Evolutionary conservation across 2,888 invertebrate genomes (phyloP).

Genomic region (Caenorhabditis sp.): DNA sequence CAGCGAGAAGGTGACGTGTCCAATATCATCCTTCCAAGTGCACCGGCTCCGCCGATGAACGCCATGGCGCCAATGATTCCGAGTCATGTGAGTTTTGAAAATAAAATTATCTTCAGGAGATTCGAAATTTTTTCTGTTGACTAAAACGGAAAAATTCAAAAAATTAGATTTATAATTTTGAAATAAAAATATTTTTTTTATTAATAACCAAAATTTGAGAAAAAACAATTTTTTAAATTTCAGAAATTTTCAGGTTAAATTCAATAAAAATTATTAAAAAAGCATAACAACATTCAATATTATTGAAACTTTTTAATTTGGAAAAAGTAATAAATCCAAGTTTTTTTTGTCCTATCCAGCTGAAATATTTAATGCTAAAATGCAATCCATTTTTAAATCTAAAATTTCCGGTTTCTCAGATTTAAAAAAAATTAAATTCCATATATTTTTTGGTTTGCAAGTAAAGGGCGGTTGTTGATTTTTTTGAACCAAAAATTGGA

Average conservation of each 20-base stretch:
- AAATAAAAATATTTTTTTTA: background rate
- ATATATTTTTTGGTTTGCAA: too few species aligned
- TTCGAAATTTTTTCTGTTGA: background rate
- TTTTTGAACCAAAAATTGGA: background rate
- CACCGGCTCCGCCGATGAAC: constrained; percentile 32
- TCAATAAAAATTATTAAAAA: too few species aligned
- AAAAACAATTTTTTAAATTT: background rate
- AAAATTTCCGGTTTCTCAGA: too few species aligned
- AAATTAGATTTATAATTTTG: background rate
- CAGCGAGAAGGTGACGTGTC: constrained; percentile 46
- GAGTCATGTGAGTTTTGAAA: constrained; percentile 44
- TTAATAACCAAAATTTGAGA: too few species aligned
- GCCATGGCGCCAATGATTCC: constrained; percentile 55
- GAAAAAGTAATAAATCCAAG: too few species aligned
- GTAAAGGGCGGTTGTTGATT: too few species aligned
- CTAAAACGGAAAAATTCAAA: background rate
- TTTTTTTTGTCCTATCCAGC: too few species aligned
- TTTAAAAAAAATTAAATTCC: too few species aligned
- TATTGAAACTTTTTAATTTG: background rate
- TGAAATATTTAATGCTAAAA: too few species aligned
- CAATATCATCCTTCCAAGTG: constrained; percentile 19
- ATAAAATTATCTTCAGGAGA: too few species aligned
- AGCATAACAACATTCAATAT: too few species aligned
- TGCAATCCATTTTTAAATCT: too few species aligned
- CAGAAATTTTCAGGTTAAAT: background rate